phyloP scores from a whole-genome alignment of 2,113 vertebrate genomes.

The Oreotrochilus melanogaster region DNA sequence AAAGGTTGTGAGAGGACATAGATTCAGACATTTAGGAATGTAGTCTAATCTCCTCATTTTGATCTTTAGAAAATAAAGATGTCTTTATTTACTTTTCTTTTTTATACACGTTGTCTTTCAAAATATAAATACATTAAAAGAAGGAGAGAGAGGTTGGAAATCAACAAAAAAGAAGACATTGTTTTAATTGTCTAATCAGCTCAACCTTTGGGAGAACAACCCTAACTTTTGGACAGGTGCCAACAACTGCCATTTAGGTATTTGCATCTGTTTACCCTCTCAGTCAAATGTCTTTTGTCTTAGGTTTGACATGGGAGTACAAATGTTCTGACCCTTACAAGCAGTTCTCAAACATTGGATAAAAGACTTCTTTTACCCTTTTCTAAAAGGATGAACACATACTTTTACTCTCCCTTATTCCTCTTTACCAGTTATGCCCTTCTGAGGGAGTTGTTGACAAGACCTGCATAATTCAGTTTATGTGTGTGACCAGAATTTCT shows the following conservation, averaged over 20 bases:
- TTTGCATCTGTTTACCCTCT: slow-evolving; percentile 83
- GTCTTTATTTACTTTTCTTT: slow-evolving; percentile 37
- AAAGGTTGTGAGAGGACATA: slow-evolving; percentile 55
- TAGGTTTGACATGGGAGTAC: slow-evolving; percentile 67
- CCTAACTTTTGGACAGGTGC: slow-evolving; percentile 71
- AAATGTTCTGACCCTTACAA: slow-evolving; percentile 75
- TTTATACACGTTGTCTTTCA: slow-evolving; percentile 21
- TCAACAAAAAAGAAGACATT: background rate
- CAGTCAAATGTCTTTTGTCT: slow-evolving; percentile 75
- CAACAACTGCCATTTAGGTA: slow-evolving; percentile 74
- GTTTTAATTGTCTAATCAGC: slow-evolving; percentile 50
- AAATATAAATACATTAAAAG: slow-evolving; percentile 29
- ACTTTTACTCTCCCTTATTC: slow-evolving; percentile 60
- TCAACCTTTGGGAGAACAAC: slow-evolving; percentile 47
- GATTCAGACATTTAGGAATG: slow-evolving; percentile 42
- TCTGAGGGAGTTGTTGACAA: slow-evolving; percentile 70
- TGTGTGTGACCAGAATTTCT: slow-evolving; percentile 72
- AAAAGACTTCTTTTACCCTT: slow-evolving; percentile 55
- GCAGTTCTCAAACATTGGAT: slow-evolving; percentile 54
- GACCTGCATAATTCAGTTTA: slow-evolving; percentile 75
- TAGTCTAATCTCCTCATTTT: slow-evolving; percentile 38
- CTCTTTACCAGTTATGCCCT: slow-evolving; percentile 49
- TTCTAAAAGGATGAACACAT: slow-evolving; percentile 66
- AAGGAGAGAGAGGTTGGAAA: background rate
- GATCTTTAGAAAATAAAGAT: slow-evolving; percentile 47